Evolutionary conservation across 2,888 invertebrate species (phyloP).

Genomic region (Hirtodrosophila confusa): DNA sequence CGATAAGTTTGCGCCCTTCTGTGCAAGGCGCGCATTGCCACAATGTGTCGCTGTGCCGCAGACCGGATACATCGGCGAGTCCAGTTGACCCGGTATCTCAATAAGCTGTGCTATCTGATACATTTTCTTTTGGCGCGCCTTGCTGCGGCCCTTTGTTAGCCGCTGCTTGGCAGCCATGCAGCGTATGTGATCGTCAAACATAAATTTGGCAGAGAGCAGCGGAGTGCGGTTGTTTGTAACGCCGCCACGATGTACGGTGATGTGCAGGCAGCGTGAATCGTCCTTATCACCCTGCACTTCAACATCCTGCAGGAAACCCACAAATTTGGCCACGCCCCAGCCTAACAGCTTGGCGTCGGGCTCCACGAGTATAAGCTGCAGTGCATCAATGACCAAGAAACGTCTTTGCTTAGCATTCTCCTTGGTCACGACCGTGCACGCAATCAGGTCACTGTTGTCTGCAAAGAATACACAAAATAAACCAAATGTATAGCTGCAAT

Average conservation of each 20-base stretch:
- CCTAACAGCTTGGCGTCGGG: constrained; percentile 97
- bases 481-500: not conserved
- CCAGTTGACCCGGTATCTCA: constrained; percentile 88
- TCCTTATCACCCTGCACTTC: constrained; percentile 98
- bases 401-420: constrained; percentile 95
- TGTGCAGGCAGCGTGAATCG: constrained; percentile 96
- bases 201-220: constrained; percentile 94
- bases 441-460: constrained; percentile 99
- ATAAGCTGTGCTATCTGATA: constrained; percentile 96
- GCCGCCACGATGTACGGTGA: constrained; percentile 94
- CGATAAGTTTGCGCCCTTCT: constrained; percentile 86
- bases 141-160: constrained; percentile 93
- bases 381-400: constrained; percentile 97
- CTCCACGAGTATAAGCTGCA: constrained; percentile 98
- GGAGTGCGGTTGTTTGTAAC: constrained; percentile 89
- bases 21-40: constrained; percentile 70
- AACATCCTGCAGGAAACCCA: constrained; percentile 97
- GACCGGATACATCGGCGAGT: constrained; percentile 81
- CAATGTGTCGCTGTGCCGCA: constrained; percentile 77
- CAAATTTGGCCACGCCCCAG: constrained; percentile 98
- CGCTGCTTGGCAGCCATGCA: constrained; percentile 99
- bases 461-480: constrained; percentile 59
- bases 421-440: constrained; percentile 96
- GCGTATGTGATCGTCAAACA: constrained; percentile 99
- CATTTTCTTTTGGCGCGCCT: constrained; percentile 98